These are phyloP conservation scores for Megastigmus dorsalis DNA, from an alignment of 2,888 invertebrate genomes.

Conservation along the genomic window DNA sequence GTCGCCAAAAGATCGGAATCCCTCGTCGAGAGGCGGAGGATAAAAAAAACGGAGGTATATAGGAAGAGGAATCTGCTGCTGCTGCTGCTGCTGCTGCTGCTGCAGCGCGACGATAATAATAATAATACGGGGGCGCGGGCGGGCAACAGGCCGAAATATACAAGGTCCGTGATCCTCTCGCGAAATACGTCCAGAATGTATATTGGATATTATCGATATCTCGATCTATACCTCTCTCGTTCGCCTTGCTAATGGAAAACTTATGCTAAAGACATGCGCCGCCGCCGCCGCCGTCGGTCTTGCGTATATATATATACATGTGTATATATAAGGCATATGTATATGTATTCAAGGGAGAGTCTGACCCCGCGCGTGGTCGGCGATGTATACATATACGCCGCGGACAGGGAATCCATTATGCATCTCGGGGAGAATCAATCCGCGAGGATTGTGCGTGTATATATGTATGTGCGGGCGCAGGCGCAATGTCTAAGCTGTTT, in stretches of 20 bases:
- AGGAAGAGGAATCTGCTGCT: neutral
- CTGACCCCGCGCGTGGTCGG: conserved; percentile 5
- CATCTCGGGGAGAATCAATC: conserved; percentile 31
- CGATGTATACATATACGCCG: neutral
- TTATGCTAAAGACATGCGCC: conserved; percentile 63
- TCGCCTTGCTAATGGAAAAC: conserved; percentile 67
- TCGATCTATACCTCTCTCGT: conserved; percentile 59
- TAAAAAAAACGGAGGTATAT: neutral
- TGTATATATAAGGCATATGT: no score
- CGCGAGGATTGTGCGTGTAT: neutral
- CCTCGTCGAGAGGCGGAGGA: neutral
- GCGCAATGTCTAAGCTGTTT: no score
- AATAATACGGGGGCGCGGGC: conserved; percentile 11
- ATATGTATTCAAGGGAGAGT: no score
- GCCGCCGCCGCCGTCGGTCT: no score
- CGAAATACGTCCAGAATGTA: conserved; percentile 65
- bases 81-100: no score
- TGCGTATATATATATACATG: no score
- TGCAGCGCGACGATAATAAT: conserved; percentile 29
- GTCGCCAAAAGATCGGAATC: conserved; percentile 63
- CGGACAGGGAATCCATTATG: conserved; percentile 37
- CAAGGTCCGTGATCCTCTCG: no score
- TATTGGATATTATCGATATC: conserved; percentile 69
- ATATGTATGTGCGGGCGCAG: no score
- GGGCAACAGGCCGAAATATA: neutral